Conservation (phyloP, 2,113 vertebrate species). For the Globicephala melas region DNA sequence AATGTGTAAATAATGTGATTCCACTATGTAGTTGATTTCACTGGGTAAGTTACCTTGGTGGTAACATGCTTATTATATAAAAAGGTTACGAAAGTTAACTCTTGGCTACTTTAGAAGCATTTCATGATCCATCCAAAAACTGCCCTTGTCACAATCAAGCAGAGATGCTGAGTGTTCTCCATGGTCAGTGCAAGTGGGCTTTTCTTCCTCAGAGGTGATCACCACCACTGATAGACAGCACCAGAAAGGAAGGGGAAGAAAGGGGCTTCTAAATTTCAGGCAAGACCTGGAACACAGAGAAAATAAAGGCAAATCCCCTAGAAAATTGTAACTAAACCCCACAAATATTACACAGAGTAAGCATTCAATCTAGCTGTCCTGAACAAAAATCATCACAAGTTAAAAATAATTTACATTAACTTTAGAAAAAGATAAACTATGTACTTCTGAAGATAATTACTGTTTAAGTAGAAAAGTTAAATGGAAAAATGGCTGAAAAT, state of each 20-base stretch:
- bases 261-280: conserved; percentile 59
- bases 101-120: conserved; percentile 62
- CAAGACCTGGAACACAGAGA: conserved; percentile 68
- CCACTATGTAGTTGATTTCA: conserved; percentile 33
- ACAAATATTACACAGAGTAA: conserved; percentile 40
- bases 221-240: conserved; percentile 40
- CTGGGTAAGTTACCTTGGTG: conserved; percentile 54
- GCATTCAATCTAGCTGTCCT: conserved; percentile 25
- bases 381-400: not conserved
- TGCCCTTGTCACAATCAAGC: conserved; percentile 50
- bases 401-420: conserved; percentile 29
- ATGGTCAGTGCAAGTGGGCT: conserved; percentile 53
- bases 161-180: conserved; percentile 61
- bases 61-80: conserved; percentile 59
- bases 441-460: conserved; percentile 44
- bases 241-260: conserved; percentile 51
- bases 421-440: conserved; percentile 31
- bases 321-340: conserved; percentile 48
- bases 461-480: conserved; percentile 2
- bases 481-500: conserved; percentile 17
- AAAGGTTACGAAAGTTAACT: conserved; percentile 53
- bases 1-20: conserved; percentile 50
- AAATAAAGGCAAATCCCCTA: conserved; percentile 59
- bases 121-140: conserved; percentile 64
- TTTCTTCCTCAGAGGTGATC: conserved; percentile 66